Conservation (phyloP, 2,888 invertebrate genomes). For the Toxonevra muliebris region DNA sequence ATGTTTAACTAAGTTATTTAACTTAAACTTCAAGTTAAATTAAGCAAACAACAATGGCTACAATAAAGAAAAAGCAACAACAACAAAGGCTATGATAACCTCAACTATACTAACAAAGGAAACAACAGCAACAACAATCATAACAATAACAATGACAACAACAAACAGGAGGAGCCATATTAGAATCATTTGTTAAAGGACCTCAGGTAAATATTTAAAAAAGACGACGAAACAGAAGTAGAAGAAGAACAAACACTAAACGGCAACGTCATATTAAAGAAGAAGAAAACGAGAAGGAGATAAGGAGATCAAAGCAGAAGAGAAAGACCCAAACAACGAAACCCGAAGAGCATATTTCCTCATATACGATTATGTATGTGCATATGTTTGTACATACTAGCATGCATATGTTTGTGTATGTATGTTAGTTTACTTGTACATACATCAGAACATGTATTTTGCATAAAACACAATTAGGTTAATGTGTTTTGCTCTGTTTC, state of each 20-base stretch:
- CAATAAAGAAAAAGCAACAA: slow-evolving; percentile 22
- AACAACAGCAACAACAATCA: background rate
- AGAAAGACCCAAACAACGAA: background rate
- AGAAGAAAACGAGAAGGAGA: background rate
- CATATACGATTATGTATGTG: slow-evolving; percentile 12
- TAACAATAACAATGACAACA: slow-evolving; percentile 26
- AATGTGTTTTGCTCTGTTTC: no score
- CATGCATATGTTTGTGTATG: background rate
- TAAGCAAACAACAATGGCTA: slow-evolving; percentile 46
- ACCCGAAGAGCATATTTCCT: background rate
- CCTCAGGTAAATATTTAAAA: slow-evolving; percentile 45
- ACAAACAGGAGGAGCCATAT: slow-evolving; percentile 40
- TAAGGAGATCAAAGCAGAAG: background rate
- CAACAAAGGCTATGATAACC: background rate
- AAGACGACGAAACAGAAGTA: background rate
- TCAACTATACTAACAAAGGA: slow-evolving; percentile 4
- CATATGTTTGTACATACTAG: background rate
- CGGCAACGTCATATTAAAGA: background rate
- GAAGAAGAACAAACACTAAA: background rate
- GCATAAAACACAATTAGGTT: no score
- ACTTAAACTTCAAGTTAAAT: slow-evolving; percentile 49
- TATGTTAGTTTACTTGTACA: background rate
- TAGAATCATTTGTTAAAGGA: slow-evolving; percentile 39
- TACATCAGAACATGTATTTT: background rate
- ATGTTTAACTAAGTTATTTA: slow-evolving; percentile 48